Percentiles rank a stretch among this genome's conserved stretches.
These are phyloP conservation scores for Semicossyphus pulcher DNA, from an alignment of 2,113 vertebrate genomes.

Conservation along the genomic window DNA sequence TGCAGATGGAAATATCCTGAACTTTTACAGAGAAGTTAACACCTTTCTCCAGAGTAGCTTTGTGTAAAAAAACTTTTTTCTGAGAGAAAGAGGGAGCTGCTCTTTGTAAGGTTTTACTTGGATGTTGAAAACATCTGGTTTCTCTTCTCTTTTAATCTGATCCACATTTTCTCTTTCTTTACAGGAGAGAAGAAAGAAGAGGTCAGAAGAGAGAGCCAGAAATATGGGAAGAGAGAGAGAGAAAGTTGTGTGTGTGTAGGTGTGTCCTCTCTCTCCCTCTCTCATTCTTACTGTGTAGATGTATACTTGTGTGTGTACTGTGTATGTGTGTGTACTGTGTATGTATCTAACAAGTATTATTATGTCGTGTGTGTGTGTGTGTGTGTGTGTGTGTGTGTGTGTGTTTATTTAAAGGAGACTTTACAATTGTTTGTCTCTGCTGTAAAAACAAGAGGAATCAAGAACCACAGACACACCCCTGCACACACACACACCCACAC, in stretches of 20 bases:
- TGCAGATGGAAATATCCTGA: too few species aligned
- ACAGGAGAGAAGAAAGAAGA: slow-evolving; percentile 35
- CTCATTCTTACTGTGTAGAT: background rate
- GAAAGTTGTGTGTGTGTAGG: background rate
- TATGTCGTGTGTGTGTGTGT: background rate
- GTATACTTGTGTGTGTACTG: background rate
- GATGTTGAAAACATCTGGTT: slow-evolving; percentile 17
- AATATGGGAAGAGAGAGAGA: background rate
- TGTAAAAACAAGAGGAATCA: slow-evolving; percentile 45
- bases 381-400: slow-evolving; percentile 2
- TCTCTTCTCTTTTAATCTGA: slow-evolving; percentile 15
- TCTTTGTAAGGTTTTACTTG: background rate
- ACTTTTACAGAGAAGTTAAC: too few species aligned
- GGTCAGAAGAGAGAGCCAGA: background rate
- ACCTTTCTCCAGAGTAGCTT: too few species aligned
- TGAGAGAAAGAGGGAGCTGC: too few species aligned
- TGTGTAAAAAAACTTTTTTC: too few species aligned
- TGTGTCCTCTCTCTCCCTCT: background rate
- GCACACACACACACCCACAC: slow-evolving; percentile 11
- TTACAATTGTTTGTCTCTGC: background rate
- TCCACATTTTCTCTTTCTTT: slow-evolving; percentile 26
- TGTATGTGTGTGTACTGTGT: background rate
- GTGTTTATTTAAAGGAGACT: slow-evolving; percentile 25
- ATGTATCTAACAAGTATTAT: background rate
- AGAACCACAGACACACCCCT: slow-evolving; percentile 18